Evolutionary conservation across 2,113 vertebrate species (phyloP).

Genomic region (Echinops telfairi): DNA sequence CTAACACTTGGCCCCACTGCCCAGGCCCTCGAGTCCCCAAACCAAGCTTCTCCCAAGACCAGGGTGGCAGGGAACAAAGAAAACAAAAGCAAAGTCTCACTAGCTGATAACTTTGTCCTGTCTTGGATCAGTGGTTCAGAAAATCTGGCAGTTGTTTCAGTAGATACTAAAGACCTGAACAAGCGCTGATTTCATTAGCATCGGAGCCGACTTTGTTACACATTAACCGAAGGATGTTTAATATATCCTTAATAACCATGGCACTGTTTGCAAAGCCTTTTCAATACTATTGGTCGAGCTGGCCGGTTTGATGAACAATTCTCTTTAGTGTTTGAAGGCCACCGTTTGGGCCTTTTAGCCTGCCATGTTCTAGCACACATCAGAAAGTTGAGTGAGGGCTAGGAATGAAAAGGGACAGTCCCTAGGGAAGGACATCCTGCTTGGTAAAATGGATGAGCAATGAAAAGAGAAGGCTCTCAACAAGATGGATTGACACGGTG

Average conservation of each 20-base stretch:
- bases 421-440: too few relatives aligned
- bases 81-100: not conserved
- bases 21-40: not conserved
- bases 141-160: not conserved
- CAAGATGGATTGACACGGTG: too few relatives aligned
- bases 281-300: not conserved
- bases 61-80: not conserved
- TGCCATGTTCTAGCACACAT: not conserved
- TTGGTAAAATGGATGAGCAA: too few relatives aligned
- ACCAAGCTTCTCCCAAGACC: slow-evolving; percentile 2
- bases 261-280: slow-evolving; percentile 75
- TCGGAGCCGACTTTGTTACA: slow-evolving; percentile 55
- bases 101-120: not conserved
- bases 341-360: not conserved
- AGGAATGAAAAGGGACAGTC: not conserved
- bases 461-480: too few relatives aligned
- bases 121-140: slow-evolving; percentile 11
- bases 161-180: slow-evolving; percentile 45
- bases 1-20: not conserved
- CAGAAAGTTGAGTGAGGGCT: not conserved
- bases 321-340: not conserved
- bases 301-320: not conserved
- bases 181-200: slow-evolving; percentile 61
- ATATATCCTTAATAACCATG: slow-evolving; percentile 60
- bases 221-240: not conserved